Evolutionary conservation across 2,113 vertebrate species (phyloP), one percentile per base, ranked within the genome.

Genomic region (Plectropomus leopardus): DNA sequence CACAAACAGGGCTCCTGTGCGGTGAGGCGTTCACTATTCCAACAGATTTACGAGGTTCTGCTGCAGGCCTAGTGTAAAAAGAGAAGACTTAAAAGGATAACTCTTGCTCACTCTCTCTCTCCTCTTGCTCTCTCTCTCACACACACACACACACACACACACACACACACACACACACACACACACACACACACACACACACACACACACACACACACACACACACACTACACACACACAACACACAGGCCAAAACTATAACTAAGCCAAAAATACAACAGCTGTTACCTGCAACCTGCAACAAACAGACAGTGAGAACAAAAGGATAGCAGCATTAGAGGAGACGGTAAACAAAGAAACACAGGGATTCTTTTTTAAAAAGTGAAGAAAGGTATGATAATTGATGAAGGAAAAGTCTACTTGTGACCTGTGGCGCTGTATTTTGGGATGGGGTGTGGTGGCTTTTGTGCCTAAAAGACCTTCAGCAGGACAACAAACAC

Each of bases 11-110:
- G 40, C 48, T 72, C 8, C 14, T 72, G 78, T 80, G 84, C 81
- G 85, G 72, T 32, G 82, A 87, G 26, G 65, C 23, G 5, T 85
- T 82, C 50, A 80, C 60, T 73, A 63, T 68, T 76, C 59, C 15
- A 74, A 59, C 72, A 76, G 69, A 87, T 88, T 90, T 86, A 89
- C n/a, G 36, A 76, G 54, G 42, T 67, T 87, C 59, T 83, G 72
- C 76, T 86, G 64, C 70, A 80, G 60, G 83, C 74, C 48, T 17
- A 15, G 55, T 80, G 80, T 74, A 76, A 83, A 87, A 70, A 69
- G 57, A 69, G 47, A 76, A 70, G 54, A 75, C 42, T 72, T 65
- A 67, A 89, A 86, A 88, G 55, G 55, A 86, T 23, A 63, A 26
- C 54, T 63, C 16, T 50, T 48, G 3, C 34, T 36, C 58, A 26